Evolutionary conservation across 2,113 vertebrate genomes (phyloP).

Genomic region (Lagopus muta): DNA sequence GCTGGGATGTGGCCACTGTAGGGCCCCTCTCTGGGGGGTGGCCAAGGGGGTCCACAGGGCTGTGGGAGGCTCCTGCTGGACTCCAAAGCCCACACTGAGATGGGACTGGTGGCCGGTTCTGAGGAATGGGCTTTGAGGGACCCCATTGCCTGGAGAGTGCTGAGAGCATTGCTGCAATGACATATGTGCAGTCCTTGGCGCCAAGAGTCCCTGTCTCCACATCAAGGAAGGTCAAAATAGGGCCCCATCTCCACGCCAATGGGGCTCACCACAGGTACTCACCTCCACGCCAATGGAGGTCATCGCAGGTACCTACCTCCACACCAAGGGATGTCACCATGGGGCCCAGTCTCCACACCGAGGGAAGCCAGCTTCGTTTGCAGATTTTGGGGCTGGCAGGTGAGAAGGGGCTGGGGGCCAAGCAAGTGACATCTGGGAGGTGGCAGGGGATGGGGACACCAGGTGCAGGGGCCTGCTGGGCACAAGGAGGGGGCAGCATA

Average conservation of each 20-base stretch:
- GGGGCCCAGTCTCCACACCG: neutral
- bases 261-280: no score
- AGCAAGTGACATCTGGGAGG: neutral
- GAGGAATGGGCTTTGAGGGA: neutral
- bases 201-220: neutral
- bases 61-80: fast-evolving
- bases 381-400: neutral
- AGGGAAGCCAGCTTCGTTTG: neutral
- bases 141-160: neutral
- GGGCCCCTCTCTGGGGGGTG: neutral
- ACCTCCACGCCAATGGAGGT: neutral
- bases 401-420: neutral
- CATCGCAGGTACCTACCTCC: neutral
- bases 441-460: neutral
- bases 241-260: no score
- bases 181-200: neutral
- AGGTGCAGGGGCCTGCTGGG: neutral
- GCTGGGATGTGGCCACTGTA: fast-evolving
- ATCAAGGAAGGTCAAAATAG: neutral
- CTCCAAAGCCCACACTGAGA: fast-evolving
- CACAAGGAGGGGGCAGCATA: fast-evolving
- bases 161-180: neutral
- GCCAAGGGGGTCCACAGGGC: fast-evolving
- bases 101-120: fast-evolving
- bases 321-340: no score